Evolutionary conservation across 1,140 invertebrate species (phyloP), one percentile per base, ranked within the genome.

Genomic region (Drosophila equinoxialis): DNA sequence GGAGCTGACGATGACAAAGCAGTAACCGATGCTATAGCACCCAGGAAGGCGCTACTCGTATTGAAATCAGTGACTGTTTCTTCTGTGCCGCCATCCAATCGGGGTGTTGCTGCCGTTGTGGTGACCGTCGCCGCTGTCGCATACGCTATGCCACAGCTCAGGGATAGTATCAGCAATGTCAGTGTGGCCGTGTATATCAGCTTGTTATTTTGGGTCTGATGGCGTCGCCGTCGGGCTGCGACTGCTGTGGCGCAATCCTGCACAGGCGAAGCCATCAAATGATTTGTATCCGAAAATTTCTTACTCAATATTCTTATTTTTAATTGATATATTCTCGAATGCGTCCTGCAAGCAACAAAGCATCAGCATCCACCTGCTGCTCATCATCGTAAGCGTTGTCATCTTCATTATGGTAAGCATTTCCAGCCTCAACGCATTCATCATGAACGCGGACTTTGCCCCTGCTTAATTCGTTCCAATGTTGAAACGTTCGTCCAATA

Each of bases 131-230:
- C 57, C 35, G 77, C 68, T 42, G 84, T 74, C n/a, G 74, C 71
- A 73, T 81, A 77, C 54, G 84, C 85, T 33, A 89, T 90, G 70
- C 85, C 84, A 63, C 81, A 84, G 78, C 84, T 89, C 39, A 90
- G 68, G 14, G 64, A 66, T 45, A 90, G 73, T 42, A 90, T 81
- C 41, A 90, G 68, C 61, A 89, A 71, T 45, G 84, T 89, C 42
- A 89, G 58, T 11, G 83, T 89, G 63, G 77, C 74, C 42, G 81
- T 90, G 45, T 81, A 84, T 74, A 89, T 89, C 81, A 89, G 71
- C 37, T 72, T 75, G 61, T 71, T 73, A 64, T 71, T 51, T 17
- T 66, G 63, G 14, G 64, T 68, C 37, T 81, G 82, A 68, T 78
- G 82, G 71, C 79, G 83, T 74, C 65, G 66, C 65, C 72, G 66